These are phyloP conservation scores for Mustela lutreola DNA, from an alignment of 2,113 vertebrate species.

Conservation along the genomic window DNA sequence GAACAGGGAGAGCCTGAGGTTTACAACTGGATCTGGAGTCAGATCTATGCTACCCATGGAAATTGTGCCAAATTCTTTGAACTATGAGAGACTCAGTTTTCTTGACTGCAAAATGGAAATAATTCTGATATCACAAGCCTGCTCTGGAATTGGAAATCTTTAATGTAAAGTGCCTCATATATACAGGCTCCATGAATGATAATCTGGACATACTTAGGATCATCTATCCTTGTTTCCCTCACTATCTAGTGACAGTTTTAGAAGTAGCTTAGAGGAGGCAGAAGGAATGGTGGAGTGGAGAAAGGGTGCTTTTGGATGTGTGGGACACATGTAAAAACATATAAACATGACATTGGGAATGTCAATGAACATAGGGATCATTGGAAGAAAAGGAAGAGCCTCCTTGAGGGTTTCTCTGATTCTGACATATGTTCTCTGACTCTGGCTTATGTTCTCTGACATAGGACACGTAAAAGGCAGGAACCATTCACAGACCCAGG, in stretches of 20 bases:
- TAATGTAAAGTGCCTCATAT: background rate
- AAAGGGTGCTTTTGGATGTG: background rate
- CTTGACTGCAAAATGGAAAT: background rate
- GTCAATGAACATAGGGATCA: background rate
- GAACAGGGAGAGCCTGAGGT: background rate
- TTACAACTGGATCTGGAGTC: background rate
- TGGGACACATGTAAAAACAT: background rate
- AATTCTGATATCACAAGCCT: background rate
- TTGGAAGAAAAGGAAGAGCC: background rate
- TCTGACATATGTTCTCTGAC: background rate
- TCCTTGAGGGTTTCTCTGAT: background rate
- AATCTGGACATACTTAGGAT: background rate
- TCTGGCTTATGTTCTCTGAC: background rate
- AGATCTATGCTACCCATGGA: background rate
- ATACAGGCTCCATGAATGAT: background rate
- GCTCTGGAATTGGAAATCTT: background rate
- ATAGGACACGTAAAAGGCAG: background rate
- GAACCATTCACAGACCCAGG: background rate
- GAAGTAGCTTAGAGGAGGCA: background rate
- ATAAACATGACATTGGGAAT: background rate
- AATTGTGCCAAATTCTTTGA: background rate
- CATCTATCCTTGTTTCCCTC: background rate
- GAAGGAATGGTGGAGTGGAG: background rate
- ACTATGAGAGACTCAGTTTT: background rate
- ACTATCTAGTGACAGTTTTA: background rate